A percentile compares a stretch with the other conserved stretches of the same genome.
Conservation (phyloP, 2,888 invertebrate genomes). For the Sesamia inferens region DNA sequence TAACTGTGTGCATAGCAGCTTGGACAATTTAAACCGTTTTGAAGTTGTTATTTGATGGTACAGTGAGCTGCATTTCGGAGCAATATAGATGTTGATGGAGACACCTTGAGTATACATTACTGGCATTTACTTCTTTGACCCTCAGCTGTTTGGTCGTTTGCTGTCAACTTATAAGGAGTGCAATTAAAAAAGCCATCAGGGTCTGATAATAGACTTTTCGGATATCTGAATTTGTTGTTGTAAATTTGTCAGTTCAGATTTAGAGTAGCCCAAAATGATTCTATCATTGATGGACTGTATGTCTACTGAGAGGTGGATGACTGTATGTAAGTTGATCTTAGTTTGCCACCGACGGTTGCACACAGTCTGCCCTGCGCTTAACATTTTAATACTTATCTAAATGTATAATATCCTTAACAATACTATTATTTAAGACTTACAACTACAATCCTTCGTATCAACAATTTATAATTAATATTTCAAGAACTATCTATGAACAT, state of each 20-base stretch:
- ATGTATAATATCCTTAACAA: constrained; percentile 55
- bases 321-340: background rate
- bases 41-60: background rate
- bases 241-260: background rate
- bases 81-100: background rate
- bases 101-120: background rate
- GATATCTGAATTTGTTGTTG: background rate
- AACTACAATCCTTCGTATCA: constrained; percentile 55
- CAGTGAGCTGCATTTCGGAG: background rate
- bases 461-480: constrained; percentile 59
- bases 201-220: background rate
- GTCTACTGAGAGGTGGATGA: background rate
- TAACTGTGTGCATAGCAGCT: constrained; percentile 42
- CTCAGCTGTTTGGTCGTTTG: too few relatives aligned
- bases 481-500: constrained; percentile 51
- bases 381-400: constrained; percentile 63
- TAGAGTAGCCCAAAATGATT: background rate
- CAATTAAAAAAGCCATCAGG: background rate
- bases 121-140: background rate
- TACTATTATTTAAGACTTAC: constrained; percentile 53
- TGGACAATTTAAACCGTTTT: background rate
- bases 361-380: constrained; percentile 60
- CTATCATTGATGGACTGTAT: background rate
- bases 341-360: constrained; percentile 9
- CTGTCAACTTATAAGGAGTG: background rate